These are phyloP conservation scores for Matsumyia berberina DNA, from an alignment of 2,888 invertebrate genomes.

Conservation along the genomic window DNA sequence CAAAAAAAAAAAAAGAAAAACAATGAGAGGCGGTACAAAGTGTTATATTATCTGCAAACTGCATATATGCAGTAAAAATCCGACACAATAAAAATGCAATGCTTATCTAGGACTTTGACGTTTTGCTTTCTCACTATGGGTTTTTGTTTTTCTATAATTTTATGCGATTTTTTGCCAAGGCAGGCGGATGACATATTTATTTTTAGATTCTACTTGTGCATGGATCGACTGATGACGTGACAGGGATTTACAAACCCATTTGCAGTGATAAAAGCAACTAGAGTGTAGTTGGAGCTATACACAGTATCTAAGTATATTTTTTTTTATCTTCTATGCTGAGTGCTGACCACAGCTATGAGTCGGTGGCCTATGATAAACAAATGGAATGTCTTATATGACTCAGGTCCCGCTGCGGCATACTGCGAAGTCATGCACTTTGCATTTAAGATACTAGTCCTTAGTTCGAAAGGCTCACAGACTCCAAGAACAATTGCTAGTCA, in stretches of 20 bases:
- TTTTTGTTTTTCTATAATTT: slow-evolving; percentile 35
- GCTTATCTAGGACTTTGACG: slow-evolving; percentile 54
- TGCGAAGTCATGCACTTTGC: too few relatives aligned
- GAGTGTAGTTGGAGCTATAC: neutral
- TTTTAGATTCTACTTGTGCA: slow-evolving; percentile 40
- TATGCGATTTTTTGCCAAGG: slow-evolving; percentile 10
- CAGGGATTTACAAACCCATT: slow-evolving; percentile 19
- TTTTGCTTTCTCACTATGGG: slow-evolving; percentile 22
- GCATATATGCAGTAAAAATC: slow-evolving; percentile 21
- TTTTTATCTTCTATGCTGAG: slow-evolving; percentile 3
- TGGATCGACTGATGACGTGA: slow-evolving; percentile 40
- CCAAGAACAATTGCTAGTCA: too few relatives aligned
- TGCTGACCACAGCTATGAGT: neutral
- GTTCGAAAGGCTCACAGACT: too few relatives aligned
- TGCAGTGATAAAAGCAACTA: neutral
- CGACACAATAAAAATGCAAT: slow-evolving; percentile 38
- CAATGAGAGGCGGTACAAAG: slow-evolving; percentile 32
- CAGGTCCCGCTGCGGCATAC: too few relatives aligned
- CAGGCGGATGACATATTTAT: slow-evolving; percentile 55
- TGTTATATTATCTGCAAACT: slow-evolving; percentile 36
- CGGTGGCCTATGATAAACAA: neutral
- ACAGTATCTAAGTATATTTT: neutral
- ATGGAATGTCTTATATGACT: neutral
- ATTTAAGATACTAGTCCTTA: neutral
- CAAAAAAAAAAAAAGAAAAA: too few relatives aligned